phyloP scores from a whole-genome alignment of 2,888 invertebrate genomes.

The Catocala fraxini region DNA sequence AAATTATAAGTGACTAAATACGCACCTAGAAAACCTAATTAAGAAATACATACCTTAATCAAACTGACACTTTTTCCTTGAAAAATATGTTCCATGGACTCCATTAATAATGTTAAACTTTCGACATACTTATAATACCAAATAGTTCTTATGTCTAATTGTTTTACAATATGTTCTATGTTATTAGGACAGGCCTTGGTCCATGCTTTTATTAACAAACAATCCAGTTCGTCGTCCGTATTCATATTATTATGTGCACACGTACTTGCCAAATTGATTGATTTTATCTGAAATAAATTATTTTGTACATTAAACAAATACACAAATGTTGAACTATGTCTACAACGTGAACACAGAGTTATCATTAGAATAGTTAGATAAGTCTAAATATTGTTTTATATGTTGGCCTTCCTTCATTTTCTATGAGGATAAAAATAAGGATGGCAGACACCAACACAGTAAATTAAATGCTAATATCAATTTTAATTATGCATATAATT shows the following conservation, averaged over 20 bases:
- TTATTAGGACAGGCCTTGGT: slow-evolving; percentile 61
- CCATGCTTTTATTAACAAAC: slow-evolving; percentile 63
- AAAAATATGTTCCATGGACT: slow-evolving; percentile 51
- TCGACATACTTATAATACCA: slow-evolving; percentile 67
- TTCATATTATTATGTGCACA: slow-evolving; percentile 59
- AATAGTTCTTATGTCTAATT: slow-evolving; percentile 48
- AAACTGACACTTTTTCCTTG: slow-evolving; percentile 51
- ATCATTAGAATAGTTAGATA: too few species aligned
- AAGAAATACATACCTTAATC: slow-evolving; percentile 56
- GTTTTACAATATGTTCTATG: slow-evolving; percentile 31
- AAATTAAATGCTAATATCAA: too few species aligned
- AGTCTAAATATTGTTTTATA: too few species aligned
- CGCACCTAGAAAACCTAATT: too few species aligned
- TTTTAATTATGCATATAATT: too few species aligned
- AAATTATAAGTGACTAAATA: too few species aligned
- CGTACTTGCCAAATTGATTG: slow-evolving; percentile 64
- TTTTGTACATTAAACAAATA: too few species aligned
- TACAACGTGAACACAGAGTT: too few species aligned
- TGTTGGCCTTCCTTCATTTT: too few species aligned
- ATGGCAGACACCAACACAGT: too few species aligned
- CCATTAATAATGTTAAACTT: slow-evolving; percentile 61
- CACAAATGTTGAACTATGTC: too few species aligned
- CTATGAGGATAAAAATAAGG: too few species aligned
- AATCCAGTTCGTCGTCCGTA: slow-evolving; percentile 53
- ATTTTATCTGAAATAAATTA: slow-evolving; percentile 60